These are phyloP conservation scores for Drosophila sordidula DNA, from an alignment of 2,888 invertebrate genomes.

Conservation along the genomic window DNA sequence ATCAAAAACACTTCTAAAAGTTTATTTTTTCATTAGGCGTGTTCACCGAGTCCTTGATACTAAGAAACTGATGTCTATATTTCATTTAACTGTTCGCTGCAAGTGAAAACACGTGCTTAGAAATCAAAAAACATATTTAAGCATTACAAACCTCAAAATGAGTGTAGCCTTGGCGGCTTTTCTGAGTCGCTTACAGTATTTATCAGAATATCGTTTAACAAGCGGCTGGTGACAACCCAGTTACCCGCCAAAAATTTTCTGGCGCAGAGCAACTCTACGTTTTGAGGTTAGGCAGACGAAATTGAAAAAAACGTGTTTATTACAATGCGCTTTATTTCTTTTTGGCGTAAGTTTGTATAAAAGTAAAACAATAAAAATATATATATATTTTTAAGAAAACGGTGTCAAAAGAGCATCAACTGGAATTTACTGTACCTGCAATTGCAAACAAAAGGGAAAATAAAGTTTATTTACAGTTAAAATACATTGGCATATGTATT, in stretches of 20 bases:
- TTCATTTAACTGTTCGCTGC: not conserved
- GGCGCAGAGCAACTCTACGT: not conserved
- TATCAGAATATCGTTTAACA: not conserved
- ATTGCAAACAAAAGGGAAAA: slow-evolving; percentile 1
- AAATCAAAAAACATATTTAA: not conserved
- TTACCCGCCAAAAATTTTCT: slow-evolving; percentile 12
- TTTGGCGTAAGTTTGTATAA: not conserved
- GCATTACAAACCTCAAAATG: not conserved
- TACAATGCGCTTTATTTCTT: not conserved
- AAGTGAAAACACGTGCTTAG: not conserved
- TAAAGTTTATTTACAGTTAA: not conserved
- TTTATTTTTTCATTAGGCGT: not conserved
- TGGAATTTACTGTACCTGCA: slow-evolving; percentile 49
- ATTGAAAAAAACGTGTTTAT: not conserved
- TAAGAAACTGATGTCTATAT: not conserved
- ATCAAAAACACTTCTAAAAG: not conserved
- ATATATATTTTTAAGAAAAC: not conserved
- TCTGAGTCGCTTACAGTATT: not conserved
- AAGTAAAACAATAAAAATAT: not conserved
- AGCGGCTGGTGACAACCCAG: slow-evolving; percentile 27
- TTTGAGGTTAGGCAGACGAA: slow-evolving; percentile 38
- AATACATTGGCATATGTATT: not conserved
- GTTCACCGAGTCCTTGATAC: not conserved
- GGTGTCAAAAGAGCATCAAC: not conserved
- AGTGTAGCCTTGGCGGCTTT: not conserved